A percentile compares a stretch with the other conserved stretches of the same genome.
Conservation (phyloP, 2,797 vertebrate genomes). For the Hirundo rustica region DNA sequence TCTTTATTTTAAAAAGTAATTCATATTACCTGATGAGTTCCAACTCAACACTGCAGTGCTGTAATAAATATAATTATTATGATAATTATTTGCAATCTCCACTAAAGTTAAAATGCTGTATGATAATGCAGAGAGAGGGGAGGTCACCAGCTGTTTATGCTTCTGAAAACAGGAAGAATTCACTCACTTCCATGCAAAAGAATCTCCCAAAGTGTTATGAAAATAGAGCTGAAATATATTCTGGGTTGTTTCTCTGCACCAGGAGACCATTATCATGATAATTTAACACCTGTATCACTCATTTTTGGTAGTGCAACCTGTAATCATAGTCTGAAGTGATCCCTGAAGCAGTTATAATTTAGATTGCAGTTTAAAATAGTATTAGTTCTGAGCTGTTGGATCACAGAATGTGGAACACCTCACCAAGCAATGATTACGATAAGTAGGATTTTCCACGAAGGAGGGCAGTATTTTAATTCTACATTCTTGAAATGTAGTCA, state of each 20-base stretch:
- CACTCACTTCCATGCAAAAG: not conserved
- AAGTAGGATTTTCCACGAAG: slow-evolving; percentile 30
- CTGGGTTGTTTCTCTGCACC: slow-evolving; percentile 20
- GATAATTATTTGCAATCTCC: slow-evolving; percentile 46
- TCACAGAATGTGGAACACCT: slow-evolving; percentile 39
- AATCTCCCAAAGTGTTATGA: not conserved
- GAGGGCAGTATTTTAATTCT: not conserved
- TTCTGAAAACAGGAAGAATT: slow-evolving; percentile 34
- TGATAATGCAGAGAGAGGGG: not conserved
- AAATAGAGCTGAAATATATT: slow-evolving; percentile 46
- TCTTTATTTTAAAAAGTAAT: not conserved
- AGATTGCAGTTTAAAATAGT: slow-evolving; percentile 59
- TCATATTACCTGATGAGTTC: slow-evolving; percentile 18
- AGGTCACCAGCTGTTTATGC: slow-evolving; percentile 5
- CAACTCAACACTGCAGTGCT: not conserved
- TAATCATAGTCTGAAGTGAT: slow-evolving; percentile 71
- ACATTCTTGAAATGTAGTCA: not conserved
- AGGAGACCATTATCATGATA: slow-evolving; percentile 65
- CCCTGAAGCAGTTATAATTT: slow-evolving; percentile 70
- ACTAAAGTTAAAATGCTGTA: slow-evolving; percentile 4
- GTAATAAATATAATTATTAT: slow-evolving; percentile 58
- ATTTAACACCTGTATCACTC: slow-evolving; percentile 73
- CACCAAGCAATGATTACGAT: not conserved
- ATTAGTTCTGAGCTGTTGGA: slow-evolving; percentile 36
- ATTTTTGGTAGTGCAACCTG: slow-evolving; percentile 61